Evolutionary conservation across 2,113 vertebrate genomes (phyloP), one percentile per base, ranked within the genome.

Genomic region (Petrocephalus zakoni): DNA sequence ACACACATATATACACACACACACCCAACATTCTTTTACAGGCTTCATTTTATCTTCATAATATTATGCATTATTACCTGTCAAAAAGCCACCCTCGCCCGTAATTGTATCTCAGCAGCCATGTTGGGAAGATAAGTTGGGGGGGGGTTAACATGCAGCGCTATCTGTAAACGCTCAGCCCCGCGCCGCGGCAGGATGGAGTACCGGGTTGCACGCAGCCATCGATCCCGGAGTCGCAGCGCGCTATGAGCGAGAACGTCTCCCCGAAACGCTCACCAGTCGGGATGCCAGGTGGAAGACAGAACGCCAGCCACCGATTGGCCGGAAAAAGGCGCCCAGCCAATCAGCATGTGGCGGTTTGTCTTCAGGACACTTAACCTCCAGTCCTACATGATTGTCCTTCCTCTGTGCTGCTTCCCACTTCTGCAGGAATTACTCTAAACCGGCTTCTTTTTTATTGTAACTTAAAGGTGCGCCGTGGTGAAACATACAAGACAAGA

Each of bases 11-110:
- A 75, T 29, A 72, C 25, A 25, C 61, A 68, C 61, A 4, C 58
- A n/a, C 21, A 22, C 56, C n/a, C 61, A 11, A 6, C 52, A 68
- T 68, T 68, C n/a, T 68, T 29, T 68, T 42, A 42, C 72, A 42
- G 29, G 13, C 72, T 78, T 78, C 72, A 34, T 42, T 78, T 78
- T 42, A 78, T 78, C 72, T 78, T 78, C 72, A 78, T 78, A 78
- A 78, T 34, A 78, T 78, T 78, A 78, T 78, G 34, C 72, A 78
- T 78, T 78, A 78, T 78, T 78, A 78, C 72, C 72, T 78, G 72
- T 78, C 72, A 37, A 34, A 78, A 78, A 78, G 13, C 34, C 72
- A 78, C 29, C 72, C 72, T 78, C 5, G 15, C 72, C 72, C 5
- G n/a, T 78, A 78, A 78, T 78, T 78, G 72, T 78, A 78, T 78